Evolutionary conservation across 2,797 vertebrate species (phyloP).

Genomic region (Xiphophorus birchmanni): DNA sequence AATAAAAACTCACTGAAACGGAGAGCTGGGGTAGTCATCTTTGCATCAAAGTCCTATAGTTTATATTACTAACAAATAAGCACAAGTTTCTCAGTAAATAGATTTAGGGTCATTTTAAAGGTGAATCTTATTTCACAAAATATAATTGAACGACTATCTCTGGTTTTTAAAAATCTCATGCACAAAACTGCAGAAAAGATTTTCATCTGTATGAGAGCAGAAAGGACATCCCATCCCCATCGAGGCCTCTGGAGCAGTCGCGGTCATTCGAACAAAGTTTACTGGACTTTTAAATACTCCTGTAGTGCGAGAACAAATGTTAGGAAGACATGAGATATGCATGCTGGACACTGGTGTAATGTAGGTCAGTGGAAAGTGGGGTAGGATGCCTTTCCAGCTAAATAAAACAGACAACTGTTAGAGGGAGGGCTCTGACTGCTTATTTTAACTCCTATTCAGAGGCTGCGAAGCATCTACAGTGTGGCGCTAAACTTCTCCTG

Average conservation of each 20-base stretch:
- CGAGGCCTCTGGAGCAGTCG: constrained; percentile 31
- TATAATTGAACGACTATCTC: not conserved
- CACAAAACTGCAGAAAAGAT: not conserved
- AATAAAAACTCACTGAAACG: not conserved
- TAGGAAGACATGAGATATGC: constrained; percentile 50
- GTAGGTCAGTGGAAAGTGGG: constrained; percentile 62
- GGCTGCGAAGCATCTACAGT: constrained; percentile 45
- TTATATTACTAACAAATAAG: not conserved
- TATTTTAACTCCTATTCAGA: constrained; percentile 71
- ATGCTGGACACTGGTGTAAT: constrained; percentile 64
- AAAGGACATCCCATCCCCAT: constrained; percentile 12
- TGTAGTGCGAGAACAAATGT: constrained; percentile 60
- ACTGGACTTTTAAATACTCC: constrained; percentile 63
- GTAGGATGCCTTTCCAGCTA: constrained; percentile 72
- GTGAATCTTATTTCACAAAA: not conserved
- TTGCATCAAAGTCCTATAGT: not conserved
- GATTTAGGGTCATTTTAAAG: not conserved
- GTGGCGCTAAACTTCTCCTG: constrained; percentile 59
- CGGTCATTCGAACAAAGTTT: constrained; percentile 45
- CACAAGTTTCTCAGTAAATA: not conserved
- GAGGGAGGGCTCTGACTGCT: constrained; percentile 52
- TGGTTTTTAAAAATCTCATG: constrained; percentile 17
- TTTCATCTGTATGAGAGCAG: constrained; percentile 6
- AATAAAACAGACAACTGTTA: constrained; percentile 81
- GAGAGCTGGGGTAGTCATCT: not conserved